These are phyloP conservation scores for Drosophila neonasuta DNA, from an alignment of 2,888 invertebrate species.

Conservation along the genomic window DNA sequence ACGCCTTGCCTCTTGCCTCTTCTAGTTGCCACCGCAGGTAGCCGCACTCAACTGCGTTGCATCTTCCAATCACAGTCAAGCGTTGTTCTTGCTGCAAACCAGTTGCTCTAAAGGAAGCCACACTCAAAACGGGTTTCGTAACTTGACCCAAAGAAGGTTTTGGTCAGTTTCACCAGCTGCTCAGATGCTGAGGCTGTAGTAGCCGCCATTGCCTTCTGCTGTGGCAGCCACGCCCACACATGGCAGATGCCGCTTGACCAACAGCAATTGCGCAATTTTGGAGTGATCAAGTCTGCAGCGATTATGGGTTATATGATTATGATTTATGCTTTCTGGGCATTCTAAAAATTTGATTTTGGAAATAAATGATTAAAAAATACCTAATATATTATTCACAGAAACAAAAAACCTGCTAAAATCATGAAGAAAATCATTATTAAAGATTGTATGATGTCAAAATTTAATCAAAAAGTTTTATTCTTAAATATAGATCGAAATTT, in stretches of 20 bases:
- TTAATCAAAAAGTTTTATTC: too few species aligned
- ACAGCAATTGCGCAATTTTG: neutral
- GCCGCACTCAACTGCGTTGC: constrained; percentile 14
- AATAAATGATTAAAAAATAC: too few species aligned
- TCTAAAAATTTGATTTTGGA: too few species aligned
- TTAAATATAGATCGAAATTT: too few species aligned
- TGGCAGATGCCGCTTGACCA: constrained; percentile 26
- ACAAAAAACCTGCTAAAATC: too few species aligned
- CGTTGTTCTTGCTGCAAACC: constrained; percentile 20
- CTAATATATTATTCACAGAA: too few species aligned
- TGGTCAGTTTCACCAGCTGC: constrained; percentile 34
- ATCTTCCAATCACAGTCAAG: constrained; percentile 68
- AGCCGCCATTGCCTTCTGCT: constrained; percentile 48
- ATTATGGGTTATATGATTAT: too few species aligned
- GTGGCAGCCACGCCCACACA: constrained; percentile 37
- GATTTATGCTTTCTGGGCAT: too few species aligned
- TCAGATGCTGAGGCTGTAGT: constrained; percentile 41
- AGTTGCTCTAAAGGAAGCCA: constrained; percentile 29
- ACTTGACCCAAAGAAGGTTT: constrained; percentile 59
- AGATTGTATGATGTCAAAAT: too few species aligned
- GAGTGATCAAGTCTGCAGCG: too few species aligned
- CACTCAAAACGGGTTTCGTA: constrained; percentile 62
- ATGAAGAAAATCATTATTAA: too few species aligned
- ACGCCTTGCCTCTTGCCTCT: neutral
- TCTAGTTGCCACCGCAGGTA: constrained; percentile 17